Evolutionary conservation across 92 coral and sea anemone genomes (phyloP).

Genomic region (Epizoanthus illoricatus): DNA sequence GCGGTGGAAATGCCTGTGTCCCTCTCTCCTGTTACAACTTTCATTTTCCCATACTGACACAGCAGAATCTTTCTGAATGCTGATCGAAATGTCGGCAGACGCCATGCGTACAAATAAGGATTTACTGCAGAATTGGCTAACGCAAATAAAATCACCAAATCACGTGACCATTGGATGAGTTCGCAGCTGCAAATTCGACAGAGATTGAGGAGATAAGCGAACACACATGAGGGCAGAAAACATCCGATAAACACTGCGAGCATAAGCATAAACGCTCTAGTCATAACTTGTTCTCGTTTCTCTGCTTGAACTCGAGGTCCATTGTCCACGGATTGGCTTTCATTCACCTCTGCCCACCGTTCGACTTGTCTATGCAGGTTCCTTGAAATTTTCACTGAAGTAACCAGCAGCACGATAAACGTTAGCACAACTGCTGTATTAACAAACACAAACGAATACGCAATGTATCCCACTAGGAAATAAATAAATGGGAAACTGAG

Average conservation of each 20-base stretch:
- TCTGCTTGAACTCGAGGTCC: conserved; percentile 37
- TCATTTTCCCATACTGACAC: conserved; percentile 41
- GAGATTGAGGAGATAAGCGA: conserved; percentile 57
- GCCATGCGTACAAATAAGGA: conserved; percentile 69
- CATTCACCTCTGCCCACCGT: background rate
- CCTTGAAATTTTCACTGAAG: conserved; percentile 19
- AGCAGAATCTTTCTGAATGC: conserved; percentile 65
- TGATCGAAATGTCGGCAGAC: conserved; percentile 50
- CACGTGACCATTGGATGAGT: conserved; percentile 65
- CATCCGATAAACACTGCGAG: conserved; percentile 50
- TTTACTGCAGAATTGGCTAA: conserved; percentile 65
- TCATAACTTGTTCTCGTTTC: conserved; percentile 65
- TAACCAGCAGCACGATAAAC: conserved; percentile 53
- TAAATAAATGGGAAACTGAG: conserved; percentile 76
- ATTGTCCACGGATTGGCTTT: background rate
- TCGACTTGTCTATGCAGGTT: conserved; percentile 21
- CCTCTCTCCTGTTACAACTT: conserved; percentile 18
- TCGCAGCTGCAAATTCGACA: conserved; percentile 65
- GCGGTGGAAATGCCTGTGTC: background rate
- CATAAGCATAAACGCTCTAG: conserved; percentile 65
- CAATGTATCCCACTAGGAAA: conserved; percentile 74
- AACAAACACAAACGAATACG: conserved; percentile 85
- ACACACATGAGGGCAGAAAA: conserved; percentile 56
- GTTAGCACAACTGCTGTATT: conserved; percentile 84
- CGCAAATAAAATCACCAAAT: conserved; percentile 44